These are phyloP conservation scores for Perodicticus potto DNA, from an alignment of 2,797 vertebrate genomes.

Conservation along the genomic window DNA sequence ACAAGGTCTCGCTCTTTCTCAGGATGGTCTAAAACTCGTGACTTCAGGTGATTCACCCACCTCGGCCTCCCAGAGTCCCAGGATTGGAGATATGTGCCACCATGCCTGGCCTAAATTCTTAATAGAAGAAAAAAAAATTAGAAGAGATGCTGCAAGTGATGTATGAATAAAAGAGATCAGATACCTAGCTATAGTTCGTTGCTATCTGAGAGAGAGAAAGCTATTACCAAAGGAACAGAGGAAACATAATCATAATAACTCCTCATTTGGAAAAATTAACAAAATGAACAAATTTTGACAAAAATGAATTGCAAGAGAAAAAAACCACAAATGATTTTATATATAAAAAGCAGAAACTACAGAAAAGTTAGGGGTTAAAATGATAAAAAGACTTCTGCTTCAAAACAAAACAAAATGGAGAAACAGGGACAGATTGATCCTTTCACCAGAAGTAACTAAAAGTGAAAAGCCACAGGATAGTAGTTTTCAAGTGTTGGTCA, in stretches of 20 bases:
- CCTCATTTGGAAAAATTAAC: not conserved
- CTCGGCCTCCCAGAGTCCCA: no score
- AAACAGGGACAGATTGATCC: not conserved
- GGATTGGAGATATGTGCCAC: no score
- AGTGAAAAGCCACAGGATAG: not conserved
- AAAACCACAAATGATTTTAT: not conserved
- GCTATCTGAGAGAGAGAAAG: not conserved
- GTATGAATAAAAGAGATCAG: not conserved
- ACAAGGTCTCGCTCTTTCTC: no score
- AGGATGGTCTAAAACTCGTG: no score
- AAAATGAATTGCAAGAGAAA: not conserved
- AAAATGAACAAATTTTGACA: slow-evolving; percentile 24
- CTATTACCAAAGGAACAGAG: not conserved
- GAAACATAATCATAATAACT: not conserved
- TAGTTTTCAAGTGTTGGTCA: not conserved
- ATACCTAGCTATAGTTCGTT: not conserved
- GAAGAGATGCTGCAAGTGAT: not conserved
- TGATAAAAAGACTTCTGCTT: not conserved
- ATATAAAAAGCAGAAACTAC: not conserved
- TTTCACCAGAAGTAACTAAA: not conserved
- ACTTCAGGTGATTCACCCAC: no score
- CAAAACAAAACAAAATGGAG: not conserved
- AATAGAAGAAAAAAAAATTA: not conserved
- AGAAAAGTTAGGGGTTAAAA: not conserved
- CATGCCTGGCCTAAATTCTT: not conserved